phyloP scores from a whole-genome alignment of 2,888 invertebrate genomes.

The Myopa tessellatipennis region DNA sequence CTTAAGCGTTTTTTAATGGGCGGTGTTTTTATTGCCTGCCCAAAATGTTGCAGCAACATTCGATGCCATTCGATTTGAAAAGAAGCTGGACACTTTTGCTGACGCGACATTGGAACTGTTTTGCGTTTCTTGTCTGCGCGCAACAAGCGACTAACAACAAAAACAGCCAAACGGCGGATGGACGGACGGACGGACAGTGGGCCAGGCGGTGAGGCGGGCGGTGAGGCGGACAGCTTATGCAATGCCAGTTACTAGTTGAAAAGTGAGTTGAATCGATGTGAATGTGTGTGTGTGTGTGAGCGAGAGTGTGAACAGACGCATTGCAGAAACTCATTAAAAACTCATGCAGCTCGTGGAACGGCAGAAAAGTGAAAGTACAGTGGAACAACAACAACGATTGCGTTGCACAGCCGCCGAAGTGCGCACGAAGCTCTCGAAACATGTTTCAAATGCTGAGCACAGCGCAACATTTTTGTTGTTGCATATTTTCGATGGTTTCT shows the following conservation, averaged over 20 bases:
- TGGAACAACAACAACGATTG: background rate
- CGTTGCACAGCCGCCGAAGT: no score
- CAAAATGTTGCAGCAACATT: conserved; percentile 12
- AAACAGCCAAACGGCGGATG: no score
- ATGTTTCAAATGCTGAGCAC: no score
- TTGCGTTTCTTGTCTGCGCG: no score
- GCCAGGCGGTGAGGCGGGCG: background rate
- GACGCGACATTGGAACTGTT: no score
- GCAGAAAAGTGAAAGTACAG: background rate
- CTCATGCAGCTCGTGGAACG: background rate
- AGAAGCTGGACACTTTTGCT: background rate
- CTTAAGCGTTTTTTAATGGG: no score
- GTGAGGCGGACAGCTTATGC: conserved; percentile 3
- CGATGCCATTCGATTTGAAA: background rate
- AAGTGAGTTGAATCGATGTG: background rate
- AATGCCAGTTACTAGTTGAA: background rate
- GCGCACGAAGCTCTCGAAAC: no score
- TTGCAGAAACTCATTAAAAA: background rate
- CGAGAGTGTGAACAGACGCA: no score
- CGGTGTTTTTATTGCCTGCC: background rate
- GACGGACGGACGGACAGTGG: no score
- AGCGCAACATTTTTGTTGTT: no score
- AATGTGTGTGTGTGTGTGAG: background rate
- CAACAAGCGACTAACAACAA: no score
- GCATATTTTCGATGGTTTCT: no score